Evolutionary conservation across 2,797 vertebrate genomes (phyloP), one percentile per base, ranked within the genome.

Genomic region (Anolis apletophallus): DNA sequence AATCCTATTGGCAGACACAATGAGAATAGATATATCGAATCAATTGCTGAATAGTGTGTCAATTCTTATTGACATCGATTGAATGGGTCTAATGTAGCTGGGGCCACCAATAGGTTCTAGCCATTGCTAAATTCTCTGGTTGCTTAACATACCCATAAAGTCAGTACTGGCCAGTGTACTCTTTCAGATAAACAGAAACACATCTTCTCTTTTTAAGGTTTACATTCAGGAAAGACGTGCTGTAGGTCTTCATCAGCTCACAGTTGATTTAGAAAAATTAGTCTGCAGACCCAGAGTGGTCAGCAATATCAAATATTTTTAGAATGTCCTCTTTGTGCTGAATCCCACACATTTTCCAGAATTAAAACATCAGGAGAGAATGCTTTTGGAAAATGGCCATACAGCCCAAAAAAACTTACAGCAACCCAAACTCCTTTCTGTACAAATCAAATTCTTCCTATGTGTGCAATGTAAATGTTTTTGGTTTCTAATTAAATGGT

Each of bases 401-500:
- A 40, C 40, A 40, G 40, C 40, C 40, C 40, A 5, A 40, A 40
- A n/a, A 40, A 40, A 40, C 40, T 40, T 40, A 40, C 40, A 40
- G 40, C 40, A 40, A 40, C 40, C 2, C 40, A 40, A 40, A 57
- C 26, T 40, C 34, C 2, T 73, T 86, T 29, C 17, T 61, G 61
- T 36, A 71, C 50, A 75, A 88, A 87, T 29, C 80, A 88, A 50
- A 83, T 81, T 9, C 21, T 86, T 1, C n/a, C 74, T 1, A 14
- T 54, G 0, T 74, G 69, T 88, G 72, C 36, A 74, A 79, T 50
- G 14, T 57, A 79, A 73, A 73, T 80, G 11, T 84, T 92, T 50
- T 81, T 85, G 75, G 32, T 29, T 86, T 82, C 50, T 87, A n/a
- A 50, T 80, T 85, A 89, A 87, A 91, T 91, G 74, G 80, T 6